Base-by-base conservation (phyloP, 2,113 vertebrate genomes). In the Anser brachyrhynchus region DNA sequence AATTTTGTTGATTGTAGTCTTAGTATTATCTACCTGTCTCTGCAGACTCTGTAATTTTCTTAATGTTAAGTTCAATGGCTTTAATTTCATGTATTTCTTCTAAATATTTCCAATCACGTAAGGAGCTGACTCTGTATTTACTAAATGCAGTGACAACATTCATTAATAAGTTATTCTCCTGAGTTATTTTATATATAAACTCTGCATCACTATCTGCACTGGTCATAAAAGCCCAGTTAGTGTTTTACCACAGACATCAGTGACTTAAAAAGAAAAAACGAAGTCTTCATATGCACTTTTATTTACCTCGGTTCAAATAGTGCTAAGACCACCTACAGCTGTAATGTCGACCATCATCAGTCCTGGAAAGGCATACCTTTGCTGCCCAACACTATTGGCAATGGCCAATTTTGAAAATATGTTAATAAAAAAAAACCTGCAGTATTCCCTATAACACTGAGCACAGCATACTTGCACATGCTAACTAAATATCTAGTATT, bases 121-220 rank as follows among this genome's bases (percentile, higher is more conserved):
- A 70, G 46, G 3, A 59, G 18, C 37, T 72, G 74, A 13, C 13
- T 69, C 67, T 41, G 18, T 35, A 64, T 85, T 88, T 66, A 25
- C 22, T 22, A 86, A 76, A 41, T 71, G 62, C 65, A 91, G 16
- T 29, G 71, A 29, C 46, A 87, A 84, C 39, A 14, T 15, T 37
- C 89, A 52, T 75, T 55, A 54, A 9, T 76, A 73, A 93, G 59
- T 87, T 82, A 95, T 93, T 89, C 66, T 81, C 70, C 54, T 25
- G 57, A 95, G 70, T 59, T 94, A 84, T 92, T 95, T 92, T 49
- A 31, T n/a, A 12, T 23, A 78, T 19, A 44, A 74, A 83, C 31
- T 81, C 78, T 51, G 57, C 79, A 85, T 41, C 55, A 8, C 65
- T 10, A 15, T 46, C 85, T 57, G 70, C 64, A 31, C n/a, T n/a